A percentile compares a stretch with the other conserved stretches of the same genome.
These are phyloP conservation scores for Stegana nigrithorax DNA, from an alignment of 2,888 invertebrate species.

Conservation along the genomic window DNA sequence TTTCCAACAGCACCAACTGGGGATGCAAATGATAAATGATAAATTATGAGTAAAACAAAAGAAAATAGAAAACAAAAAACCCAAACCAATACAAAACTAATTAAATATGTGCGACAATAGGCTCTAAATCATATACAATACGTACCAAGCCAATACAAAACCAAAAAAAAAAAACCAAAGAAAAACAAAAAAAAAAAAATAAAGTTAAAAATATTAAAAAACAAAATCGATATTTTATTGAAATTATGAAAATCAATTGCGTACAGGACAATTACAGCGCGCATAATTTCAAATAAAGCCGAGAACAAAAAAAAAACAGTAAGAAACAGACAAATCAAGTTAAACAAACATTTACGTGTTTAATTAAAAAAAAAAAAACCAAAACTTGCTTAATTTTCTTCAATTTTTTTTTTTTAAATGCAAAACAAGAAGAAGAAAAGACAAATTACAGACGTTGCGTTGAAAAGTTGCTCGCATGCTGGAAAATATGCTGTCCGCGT, in stretches of 20 bases:
- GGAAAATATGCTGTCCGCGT: conserved; percentile 54
- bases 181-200: neutral
- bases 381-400: too few species aligned
- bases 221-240: conserved; percentile 59
- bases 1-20: conserved; percentile 49
- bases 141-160: neutral
- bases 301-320: too few species aligned
- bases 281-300: neutral
- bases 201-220: conserved; percentile 20
- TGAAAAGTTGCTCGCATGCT: conserved; percentile 63
- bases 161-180: neutral
- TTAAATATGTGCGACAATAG: too few species aligned
- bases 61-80: too few species aligned
- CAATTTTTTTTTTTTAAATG: too few species aligned
- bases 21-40: conserved; percentile 58
- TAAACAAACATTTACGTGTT: neutral
- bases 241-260: conserved; percentile 17
- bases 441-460: too few species aligned
- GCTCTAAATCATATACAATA: too few species aligned
- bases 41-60: too few species aligned
- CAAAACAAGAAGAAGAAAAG: too few species aligned
- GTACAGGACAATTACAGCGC: conserved; percentile 21
- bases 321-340: too few species aligned
- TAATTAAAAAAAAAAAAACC: too few species aligned
- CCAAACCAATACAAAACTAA: too few species aligned